Conservation (phyloP, 2,888 invertebrate species). For the Cremastinae sp. region DNA sequence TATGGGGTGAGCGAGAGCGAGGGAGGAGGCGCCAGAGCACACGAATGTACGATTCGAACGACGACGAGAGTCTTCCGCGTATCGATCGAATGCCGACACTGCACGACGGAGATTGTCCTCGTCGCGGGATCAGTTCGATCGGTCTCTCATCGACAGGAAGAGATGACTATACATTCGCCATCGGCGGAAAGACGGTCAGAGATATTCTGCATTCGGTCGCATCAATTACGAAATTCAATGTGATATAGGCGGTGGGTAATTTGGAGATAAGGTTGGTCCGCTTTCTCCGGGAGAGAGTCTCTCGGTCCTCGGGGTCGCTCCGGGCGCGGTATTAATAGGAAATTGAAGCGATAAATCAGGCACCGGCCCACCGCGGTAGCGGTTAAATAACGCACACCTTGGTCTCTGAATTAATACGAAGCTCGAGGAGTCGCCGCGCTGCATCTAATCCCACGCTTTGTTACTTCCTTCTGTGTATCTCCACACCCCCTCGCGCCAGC, state of each 20-base stretch:
- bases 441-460: conserved; percentile 57
- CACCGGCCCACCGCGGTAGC: conserved; percentile 57
- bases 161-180: not conserved
- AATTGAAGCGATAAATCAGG: conserved; percentile 61
- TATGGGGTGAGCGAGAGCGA: not conserved
- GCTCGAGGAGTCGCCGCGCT: conserved; percentile 48
- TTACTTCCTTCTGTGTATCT: conserved; percentile 26
- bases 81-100: not conserved
- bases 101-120: too few species aligned
- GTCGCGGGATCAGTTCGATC: not conserved
- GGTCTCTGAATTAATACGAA: conserved; percentile 59
- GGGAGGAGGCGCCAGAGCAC: too few species aligned
- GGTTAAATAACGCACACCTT: conserved; percentile 60
- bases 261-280: conserved; percentile 56
- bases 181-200: conserved; percentile 31
- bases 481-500: not conserved
- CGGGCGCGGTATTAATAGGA: conserved; percentile 55
- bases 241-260: conserved; percentile 60
- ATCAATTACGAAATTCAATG: conserved; percentile 61
- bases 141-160: too few species aligned
- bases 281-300: not conserved
- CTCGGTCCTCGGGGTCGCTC: conserved; percentile 3
- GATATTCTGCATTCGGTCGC: conserved; percentile 55
- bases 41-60: too few species aligned
- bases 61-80: not conserved